phyloP scores from a whole-genome alignment of 2,797 vertebrate genomes.

The Caiman crocodilus region DNA sequence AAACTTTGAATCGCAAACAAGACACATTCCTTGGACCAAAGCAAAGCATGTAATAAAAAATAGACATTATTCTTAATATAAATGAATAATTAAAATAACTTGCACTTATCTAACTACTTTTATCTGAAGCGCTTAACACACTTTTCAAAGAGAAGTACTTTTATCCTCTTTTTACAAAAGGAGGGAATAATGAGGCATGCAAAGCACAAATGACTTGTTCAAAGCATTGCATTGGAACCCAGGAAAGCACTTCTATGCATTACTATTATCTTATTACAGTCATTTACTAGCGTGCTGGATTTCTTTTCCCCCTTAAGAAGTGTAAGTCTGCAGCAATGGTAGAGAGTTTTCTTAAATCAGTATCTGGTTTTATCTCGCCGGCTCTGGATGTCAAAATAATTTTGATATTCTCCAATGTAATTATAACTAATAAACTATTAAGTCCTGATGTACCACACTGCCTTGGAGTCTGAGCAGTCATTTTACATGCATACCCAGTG shows the following conservation, averaged over 20 bases:
- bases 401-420: neutral
- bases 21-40: slow-evolving; percentile 44
- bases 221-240: slow-evolving; percentile 17
- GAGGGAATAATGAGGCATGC: neutral
- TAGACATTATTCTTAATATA: slow-evolving; percentile 17
- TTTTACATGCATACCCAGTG: neutral
- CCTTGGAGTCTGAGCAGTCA: neutral
- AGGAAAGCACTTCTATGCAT: neutral
- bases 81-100: slow-evolving; percentile 50
- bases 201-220: neutral
- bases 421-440: slow-evolving; percentile 12
- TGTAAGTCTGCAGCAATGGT: neutral
- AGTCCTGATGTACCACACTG: neutral
- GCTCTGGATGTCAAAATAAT: neutral
- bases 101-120: slow-evolving; percentile 34
- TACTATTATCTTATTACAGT: neutral
- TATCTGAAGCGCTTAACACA: slow-evolving; percentile 22
- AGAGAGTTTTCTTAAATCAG: slow-evolving; percentile 2
- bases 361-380: neutral
- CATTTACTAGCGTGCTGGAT: neutral
- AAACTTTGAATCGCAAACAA: neutral
- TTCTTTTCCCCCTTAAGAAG: neutral
- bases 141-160: slow-evolving; percentile 22
- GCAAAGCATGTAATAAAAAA: slow-evolving; percentile 37
- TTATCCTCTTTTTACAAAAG: slow-evolving; percentile 5